phyloP scores from a whole-genome alignment of 2,888 invertebrate species.

The Eilema depressum region DNA sequence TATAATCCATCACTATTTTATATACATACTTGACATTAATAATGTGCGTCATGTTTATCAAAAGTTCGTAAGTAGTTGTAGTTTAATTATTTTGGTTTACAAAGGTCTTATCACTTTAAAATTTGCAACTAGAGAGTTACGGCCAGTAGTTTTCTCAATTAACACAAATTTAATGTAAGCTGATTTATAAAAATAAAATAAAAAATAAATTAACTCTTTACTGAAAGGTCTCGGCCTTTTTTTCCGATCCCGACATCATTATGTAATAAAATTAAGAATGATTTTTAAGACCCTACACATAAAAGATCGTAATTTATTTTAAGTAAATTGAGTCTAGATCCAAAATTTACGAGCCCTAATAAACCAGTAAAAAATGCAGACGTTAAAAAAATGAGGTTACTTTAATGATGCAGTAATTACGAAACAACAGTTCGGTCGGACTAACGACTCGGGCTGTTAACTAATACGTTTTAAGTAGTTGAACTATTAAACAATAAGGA shows the following conservation, averaged over 20 bases:
- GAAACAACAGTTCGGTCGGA: conserved; percentile 21
- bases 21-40: background rate
- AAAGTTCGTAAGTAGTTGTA: background rate
- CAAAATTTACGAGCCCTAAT: conserved; percentile 33
- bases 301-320: conserved; percentile 15
- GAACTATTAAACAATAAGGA: conserved; percentile 37
- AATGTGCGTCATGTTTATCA: background rate
- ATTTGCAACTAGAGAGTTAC: background rate
- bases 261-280: conserved; percentile 8
- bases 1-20: background rate
- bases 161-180: too few species aligned
- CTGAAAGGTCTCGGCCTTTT: background rate
- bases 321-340: conserved; percentile 26
- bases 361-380: conserved; percentile 29
- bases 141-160: background rate
- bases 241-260: background rate
- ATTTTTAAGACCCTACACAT: conserved; percentile 3
- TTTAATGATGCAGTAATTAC: conserved; percentile 33
- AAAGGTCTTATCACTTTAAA: background rate
- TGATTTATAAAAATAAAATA: background rate
- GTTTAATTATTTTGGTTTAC: background rate
- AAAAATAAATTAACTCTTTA: background rate
- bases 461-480: conserved; percentile 38
- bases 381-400: conserved; percentile 28
- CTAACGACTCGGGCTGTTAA: conserved; percentile 33